Percentiles rank a stretch among this genome's conserved stretches.
These are phyloP conservation scores for Syngnathus floridae DNA, from an alignment of 2,113 vertebrate species.

Conservation along the genomic window DNA sequence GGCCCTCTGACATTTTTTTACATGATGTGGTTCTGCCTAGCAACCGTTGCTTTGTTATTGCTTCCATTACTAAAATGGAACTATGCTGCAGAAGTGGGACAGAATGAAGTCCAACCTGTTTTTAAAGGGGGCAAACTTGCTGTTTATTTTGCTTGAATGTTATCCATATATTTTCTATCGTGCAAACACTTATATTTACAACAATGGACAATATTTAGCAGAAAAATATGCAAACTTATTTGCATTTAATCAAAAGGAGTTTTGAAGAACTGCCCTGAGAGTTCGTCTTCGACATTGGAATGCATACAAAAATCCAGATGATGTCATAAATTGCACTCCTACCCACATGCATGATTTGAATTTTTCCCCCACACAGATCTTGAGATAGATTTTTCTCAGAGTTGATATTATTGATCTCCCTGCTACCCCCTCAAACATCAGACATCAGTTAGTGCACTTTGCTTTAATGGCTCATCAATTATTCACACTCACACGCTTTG, in stretches of 20 bases:
- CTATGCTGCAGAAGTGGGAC: background rate
- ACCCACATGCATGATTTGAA: background rate
- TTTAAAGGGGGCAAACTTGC: background rate
- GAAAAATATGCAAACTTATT: no score
- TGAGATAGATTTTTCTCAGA: background rate
- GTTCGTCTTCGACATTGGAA: background rate
- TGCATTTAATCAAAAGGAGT: no score
- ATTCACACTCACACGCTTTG: background rate
- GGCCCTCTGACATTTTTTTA: background rate
- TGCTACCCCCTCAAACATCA: background rate
- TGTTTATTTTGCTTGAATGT: background rate
- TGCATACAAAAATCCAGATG: background rate
- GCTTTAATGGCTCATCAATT: conserved; percentile 1
- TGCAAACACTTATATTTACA: background rate
- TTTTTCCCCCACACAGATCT: background rate
- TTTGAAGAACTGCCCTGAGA: background rate
- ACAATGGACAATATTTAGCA: no score
- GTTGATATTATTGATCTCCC: background rate
- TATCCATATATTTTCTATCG: background rate
- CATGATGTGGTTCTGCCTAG: conserved; percentile 1
- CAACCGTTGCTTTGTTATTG: background rate
- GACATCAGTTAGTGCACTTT: background rate
- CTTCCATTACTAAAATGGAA: background rate
- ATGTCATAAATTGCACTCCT: background rate
- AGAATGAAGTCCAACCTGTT: background rate